phyloP scores from a whole-genome alignment of 1,140 invertebrate genomes.

The Drosophila lini region DNA sequence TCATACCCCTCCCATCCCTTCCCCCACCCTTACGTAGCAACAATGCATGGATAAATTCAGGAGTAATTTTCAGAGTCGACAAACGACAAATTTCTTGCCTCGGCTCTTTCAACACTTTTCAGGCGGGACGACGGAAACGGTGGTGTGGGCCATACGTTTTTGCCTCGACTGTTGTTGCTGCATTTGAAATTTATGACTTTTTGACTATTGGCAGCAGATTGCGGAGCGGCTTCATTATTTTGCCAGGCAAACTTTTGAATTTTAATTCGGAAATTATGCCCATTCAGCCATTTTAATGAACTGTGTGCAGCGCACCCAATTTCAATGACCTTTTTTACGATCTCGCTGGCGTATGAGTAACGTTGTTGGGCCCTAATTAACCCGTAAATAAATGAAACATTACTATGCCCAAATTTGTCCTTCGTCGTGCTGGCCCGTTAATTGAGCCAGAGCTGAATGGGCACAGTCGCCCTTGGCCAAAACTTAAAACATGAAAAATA shows the following conservation, averaged over 20 bases:
- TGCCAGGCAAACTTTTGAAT: constrained; percentile 77
- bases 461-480: neutral
- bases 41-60: constrained; percentile 72
- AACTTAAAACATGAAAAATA: constrained; percentile 15
- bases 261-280: constrained; percentile 81
- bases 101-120: constrained; percentile 63
- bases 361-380: constrained; percentile 60
- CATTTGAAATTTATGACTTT: constrained; percentile 81
- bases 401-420: neutral
- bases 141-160: constrained; percentile 52
- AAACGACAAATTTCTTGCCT: constrained; percentile 65
- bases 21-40: constrained; percentile 24
- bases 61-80: constrained; percentile 56
- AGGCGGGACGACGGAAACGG: neutral
- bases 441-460: neutral
- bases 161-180: constrained; percentile 56
- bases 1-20: neutral
- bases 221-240: constrained; percentile 74
- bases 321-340: constrained; percentile 63
- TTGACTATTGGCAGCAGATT: constrained; percentile 83
- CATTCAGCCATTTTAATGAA: constrained; percentile 58
- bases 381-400: constrained; percentile 49
- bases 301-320: constrained; percentile 39
- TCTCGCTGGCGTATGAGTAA: constrained; percentile 60
- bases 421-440: constrained; percentile 1